phyloP scores from a whole-genome alignment of 1,140 invertebrate species.

The Trachelipus rathkii region DNA sequence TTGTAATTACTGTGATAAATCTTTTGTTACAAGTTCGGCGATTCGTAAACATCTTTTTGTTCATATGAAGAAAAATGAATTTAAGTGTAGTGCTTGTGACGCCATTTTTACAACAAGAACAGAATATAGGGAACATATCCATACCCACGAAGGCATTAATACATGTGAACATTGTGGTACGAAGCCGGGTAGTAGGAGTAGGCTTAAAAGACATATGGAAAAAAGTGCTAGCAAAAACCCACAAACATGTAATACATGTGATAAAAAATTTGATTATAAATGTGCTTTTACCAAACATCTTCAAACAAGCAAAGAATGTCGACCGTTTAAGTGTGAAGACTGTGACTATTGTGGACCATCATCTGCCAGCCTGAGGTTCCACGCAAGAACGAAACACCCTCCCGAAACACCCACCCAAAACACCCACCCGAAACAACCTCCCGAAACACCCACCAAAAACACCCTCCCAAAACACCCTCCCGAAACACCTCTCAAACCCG shows the following conservation, averaged over 20 bases:
- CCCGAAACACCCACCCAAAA: too few relatives aligned
- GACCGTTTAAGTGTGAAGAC: not conserved
- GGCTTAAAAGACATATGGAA: not conserved
- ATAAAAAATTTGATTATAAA: not conserved
- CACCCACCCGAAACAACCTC: too few relatives aligned
- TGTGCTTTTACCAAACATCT: not conserved
- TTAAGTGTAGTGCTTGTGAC: not conserved
- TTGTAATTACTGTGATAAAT: constrained; percentile 9
- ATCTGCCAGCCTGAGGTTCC: not conserved
- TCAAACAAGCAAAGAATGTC: not conserved
- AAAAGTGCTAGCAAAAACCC: not conserved
- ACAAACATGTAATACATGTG: not conserved
- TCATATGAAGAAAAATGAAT: not conserved
- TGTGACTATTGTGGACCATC: not conserved
- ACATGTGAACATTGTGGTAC: not conserved
- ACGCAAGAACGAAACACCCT: not conserved
- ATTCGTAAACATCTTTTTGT: constrained; percentile 6
- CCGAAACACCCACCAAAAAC: too few relatives aligned
- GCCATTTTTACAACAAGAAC: not conserved
- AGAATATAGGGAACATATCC: not conserved
- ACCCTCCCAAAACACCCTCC: too few relatives aligned
- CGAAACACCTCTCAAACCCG: not conserved
- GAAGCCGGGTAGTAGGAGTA: not conserved
- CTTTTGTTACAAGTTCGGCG: not conserved
- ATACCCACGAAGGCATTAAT: not conserved